Percentiles rank a stretch among this genome's conserved stretches.
These are phyloP conservation scores for Opisthograptis luteolata DNA, from an alignment of 2,888 invertebrate species.

Conservation along the genomic window DNA sequence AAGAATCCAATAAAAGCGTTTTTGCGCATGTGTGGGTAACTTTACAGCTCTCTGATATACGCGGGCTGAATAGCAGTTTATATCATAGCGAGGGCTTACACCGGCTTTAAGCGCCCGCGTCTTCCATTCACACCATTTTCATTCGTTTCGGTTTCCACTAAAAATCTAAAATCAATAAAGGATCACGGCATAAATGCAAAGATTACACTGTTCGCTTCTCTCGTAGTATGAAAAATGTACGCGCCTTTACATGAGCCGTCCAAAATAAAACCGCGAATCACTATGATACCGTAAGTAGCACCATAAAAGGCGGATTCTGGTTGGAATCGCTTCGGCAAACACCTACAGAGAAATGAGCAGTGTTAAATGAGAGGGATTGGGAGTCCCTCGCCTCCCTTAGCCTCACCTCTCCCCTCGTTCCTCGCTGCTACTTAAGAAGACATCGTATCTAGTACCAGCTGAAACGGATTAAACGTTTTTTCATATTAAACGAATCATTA, in stretches of 20 bases:
- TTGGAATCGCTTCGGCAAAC: conserved; percentile 82
- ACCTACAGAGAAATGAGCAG: conserved; percentile 81
- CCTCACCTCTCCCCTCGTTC: conserved; percentile 40
- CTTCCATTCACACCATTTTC: conserved; percentile 80
- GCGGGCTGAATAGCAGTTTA: conserved; percentile 76
- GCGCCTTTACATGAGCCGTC: conserved; percentile 78
- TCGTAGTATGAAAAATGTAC: conserved; percentile 81
- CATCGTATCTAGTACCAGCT: conserved; percentile 59
- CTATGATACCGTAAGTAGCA: conserved; percentile 81
- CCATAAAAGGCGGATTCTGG: conserved; percentile 81
- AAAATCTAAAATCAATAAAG: conserved; percentile 85
- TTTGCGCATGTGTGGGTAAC: conserved; percentile 49
- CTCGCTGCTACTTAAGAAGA: conserved; percentile 62
- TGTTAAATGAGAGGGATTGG: conserved; percentile 84
- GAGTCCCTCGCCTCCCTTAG: conserved; percentile 47
- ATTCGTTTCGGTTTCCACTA: conserved; percentile 82
- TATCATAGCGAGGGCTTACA: conserved; percentile 79
- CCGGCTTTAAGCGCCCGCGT: conserved; percentile 77
- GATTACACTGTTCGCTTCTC: conserved; percentile 79
- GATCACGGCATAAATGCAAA: conserved; percentile 83
- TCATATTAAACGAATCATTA: conserved; percentile 62
- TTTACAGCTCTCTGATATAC: conserved; percentile 68
- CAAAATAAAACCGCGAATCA: conserved; percentile 84
- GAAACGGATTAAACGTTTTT: conserved; percentile 65
- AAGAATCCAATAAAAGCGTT: conserved; percentile 40